A percentile compares a stretch with the other conserved stretches of the same genome.
phyloP scores from a whole-genome alignment of 2,888 invertebrate species.

The Sesia bembeciformis region DNA sequence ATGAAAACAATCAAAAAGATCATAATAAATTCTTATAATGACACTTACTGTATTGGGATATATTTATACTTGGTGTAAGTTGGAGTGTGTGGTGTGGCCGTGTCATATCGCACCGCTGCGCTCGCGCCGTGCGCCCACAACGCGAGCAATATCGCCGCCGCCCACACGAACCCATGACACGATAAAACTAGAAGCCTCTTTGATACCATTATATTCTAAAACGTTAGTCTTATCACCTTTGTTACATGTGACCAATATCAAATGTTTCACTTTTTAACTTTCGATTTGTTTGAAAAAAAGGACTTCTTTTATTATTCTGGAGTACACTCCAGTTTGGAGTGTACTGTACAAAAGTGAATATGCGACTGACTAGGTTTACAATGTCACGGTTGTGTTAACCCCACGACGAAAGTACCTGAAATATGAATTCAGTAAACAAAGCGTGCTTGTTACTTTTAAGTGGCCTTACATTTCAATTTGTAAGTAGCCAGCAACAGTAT shows the following conservation, averaged over 20 bases:
- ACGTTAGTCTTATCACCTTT: not conserved
- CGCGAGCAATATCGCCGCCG: constrained; percentile 35
- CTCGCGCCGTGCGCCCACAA: constrained; percentile 49
- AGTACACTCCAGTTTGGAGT: constrained; percentile 12
- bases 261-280: not conserved
- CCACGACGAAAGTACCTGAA: constrained; percentile 42
- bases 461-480: constrained; percentile 61
- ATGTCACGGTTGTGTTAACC: constrained; percentile 48
- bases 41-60: constrained; percentile 57
- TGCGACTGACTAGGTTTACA: constrained; percentile 40
- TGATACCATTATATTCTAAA: constrained; percentile 30
- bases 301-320: not conserved
- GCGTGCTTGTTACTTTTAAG: constrained; percentile 29
- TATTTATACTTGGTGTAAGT: constrained; percentile 48
- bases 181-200: constrained; percentile 35
- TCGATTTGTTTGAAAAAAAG: not conserved
- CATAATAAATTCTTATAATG: not conserved
- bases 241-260: not conserved
- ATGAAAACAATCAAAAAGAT: too few species aligned
- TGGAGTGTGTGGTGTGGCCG: constrained; percentile 57
- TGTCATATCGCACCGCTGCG: constrained; percentile 47
- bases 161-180: constrained; percentile 45
- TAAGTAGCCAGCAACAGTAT: constrained; percentile 11
- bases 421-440: constrained; percentile 60
- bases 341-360: constrained; percentile 31